Evolutionary conservation across 2,888 invertebrate species (phyloP).

Genomic region (Brachycybe producta): DNA sequence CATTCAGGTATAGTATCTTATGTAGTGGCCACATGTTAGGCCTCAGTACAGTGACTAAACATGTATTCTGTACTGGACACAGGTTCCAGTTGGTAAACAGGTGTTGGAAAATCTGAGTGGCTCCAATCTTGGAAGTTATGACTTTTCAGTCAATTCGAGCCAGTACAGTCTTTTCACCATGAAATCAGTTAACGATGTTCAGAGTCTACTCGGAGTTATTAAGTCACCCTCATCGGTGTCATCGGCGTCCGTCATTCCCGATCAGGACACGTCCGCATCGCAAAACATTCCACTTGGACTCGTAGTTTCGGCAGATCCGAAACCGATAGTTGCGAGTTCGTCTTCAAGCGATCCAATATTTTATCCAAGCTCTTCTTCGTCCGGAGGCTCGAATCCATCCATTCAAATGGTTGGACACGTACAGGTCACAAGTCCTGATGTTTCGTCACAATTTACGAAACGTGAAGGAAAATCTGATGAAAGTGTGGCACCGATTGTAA

Average conservation of each 20-base stretch:
- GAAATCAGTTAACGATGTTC: slow-evolving; percentile 15
- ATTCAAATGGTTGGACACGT: slow-evolving; percentile 17
- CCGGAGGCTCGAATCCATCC: slow-evolving; percentile 6
- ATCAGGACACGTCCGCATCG: slow-evolving; percentile 1
- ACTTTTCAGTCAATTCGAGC: slow-evolving; percentile 11
- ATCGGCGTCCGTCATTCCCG: background rate
- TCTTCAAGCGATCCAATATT: background rate
- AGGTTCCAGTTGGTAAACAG: slow-evolving; percentile 14
- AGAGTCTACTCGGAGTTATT: background rate
- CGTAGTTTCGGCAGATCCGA: slow-evolving; percentile 7
- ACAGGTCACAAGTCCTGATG: slow-evolving; percentile 14
- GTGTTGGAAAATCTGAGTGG: slow-evolving; percentile 14
- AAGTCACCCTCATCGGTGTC: background rate
- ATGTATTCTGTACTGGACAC: background rate
- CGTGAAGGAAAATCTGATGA: no score
- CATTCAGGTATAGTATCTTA: slow-evolving; percentile 11
- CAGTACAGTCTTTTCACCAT: slow-evolving; percentile 16
- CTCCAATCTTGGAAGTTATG: slow-evolving; percentile 4
- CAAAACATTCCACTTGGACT: slow-evolving; percentile 10
- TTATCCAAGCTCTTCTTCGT: background rate
- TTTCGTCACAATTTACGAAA: slow-evolving; percentile 13
- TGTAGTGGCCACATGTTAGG: no score
- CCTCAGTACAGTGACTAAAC: background rate
- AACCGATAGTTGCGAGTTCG: background rate
- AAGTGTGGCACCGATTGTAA: no score